Conservation (phyloP, 2,888 invertebrate genomes). For the Nemapogon koenigi region DNA sequence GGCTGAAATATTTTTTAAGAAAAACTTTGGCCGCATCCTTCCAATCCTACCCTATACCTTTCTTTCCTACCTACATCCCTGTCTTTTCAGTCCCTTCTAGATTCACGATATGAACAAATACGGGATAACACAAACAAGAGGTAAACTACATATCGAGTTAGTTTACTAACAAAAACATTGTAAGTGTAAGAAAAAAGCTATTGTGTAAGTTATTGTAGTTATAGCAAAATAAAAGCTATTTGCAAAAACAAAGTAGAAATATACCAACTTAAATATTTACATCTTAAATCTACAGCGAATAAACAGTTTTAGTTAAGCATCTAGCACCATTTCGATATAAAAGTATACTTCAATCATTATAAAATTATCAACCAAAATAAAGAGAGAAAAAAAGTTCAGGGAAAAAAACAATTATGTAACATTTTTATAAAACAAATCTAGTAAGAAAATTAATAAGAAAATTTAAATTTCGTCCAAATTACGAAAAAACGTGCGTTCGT, state of each 20-base stretch:
- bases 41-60: conserved; percentile 35
- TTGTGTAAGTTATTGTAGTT: too few species aligned
- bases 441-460: too few species aligned
- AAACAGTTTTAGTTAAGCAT: conserved; percentile 44
- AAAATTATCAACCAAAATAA: conserved; percentile 54
- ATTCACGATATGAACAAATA: too few species aligned
- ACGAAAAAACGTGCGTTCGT: too few species aligned
- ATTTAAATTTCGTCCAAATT: too few species aligned
- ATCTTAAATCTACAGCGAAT: conserved; percentile 34
- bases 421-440: conserved; percentile 16
- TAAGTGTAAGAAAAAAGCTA: too few species aligned
- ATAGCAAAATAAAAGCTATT: too few species aligned
- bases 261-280: conserved; percentile 3
- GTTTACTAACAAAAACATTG: too few species aligned
- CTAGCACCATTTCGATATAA: conserved; percentile 62
- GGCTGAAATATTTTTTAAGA: too few species aligned
- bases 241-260: conserved; percentile 14
- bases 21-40: conserved; percentile 44
- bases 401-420: conserved; percentile 35
- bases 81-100: conserved; percentile 48
- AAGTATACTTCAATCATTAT: conserved; percentile 51
- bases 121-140: too few species aligned
- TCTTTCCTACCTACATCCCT: conserved; percentile 44
- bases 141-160: too few species aligned
- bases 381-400: conserved; percentile 23